Base-by-base conservation (phyloP, 2,113 vertebrate genomes). In the Geococcyx californianus region DNA sequence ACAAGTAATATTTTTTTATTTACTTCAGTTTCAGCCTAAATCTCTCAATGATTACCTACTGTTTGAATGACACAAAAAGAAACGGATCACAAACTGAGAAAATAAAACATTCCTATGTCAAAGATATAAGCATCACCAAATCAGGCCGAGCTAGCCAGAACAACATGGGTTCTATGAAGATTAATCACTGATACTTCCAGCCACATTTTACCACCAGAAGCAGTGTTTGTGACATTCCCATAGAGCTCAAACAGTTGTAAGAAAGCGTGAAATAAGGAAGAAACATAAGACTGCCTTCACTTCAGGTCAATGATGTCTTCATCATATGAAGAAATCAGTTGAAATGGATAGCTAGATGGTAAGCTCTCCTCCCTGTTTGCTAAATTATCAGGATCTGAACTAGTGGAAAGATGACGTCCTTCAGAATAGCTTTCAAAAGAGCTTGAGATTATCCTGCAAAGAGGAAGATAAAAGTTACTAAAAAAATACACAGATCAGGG, bases 271-370 rank as follows among this genome's bases (percentile, higher is more conserved):
- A 89, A 80, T 45, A 94, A 91, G 38, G 34, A 89, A 72, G 81
- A 60, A 77, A n/a, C 76, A 93, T 79, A 21, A 81, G 97, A 98
- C 97, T 98, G 97, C 97, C 97, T 97, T 99, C 98, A 99, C 97
- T 99, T 99, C 95, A 99, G 98, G 97, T 99, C 99, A 97, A 99
- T 97, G 89, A 98, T 94, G 85, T 99, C 99, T 97, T 99, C 99
- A 55, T 99, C 99, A 6, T 98, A 99, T 81, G 98, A 98, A 25
- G 98, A 97, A 34, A 98, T 87, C 55, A 98, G 98, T 52, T 97
- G 97, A 85, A 99, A 99, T 10, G 97, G 98, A 64, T 85, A 97
- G 96, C 97, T 94, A 17, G 98, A 97, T 7, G 97, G 95, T 1
- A 98, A 98, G 93, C 98, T 99, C 86, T 98, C 98, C 23, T 98